Evolutionary conservation across 2,888 invertebrate species (phyloP).

Genomic region (Andrena marginata): DNA sequence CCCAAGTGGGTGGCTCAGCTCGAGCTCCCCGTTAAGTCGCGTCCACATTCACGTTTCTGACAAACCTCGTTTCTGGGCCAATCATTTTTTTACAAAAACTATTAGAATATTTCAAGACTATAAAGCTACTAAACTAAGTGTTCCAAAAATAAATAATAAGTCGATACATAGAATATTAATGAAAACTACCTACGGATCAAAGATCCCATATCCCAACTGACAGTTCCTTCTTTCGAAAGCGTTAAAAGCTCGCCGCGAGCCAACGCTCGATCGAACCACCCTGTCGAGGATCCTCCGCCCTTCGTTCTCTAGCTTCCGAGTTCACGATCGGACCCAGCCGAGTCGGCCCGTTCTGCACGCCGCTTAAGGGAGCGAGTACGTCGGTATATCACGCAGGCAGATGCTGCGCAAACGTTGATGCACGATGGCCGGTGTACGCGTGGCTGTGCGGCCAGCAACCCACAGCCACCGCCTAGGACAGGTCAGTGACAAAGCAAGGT

Average conservation of each 20-base stretch:
- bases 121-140: too few species aligned
- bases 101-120: too few species aligned
- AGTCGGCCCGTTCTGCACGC: constrained; percentile 20
- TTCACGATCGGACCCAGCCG: constrained; percentile 11
- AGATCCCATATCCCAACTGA: neutral
- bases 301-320: constrained; percentile 13
- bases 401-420: constrained; percentile 31
- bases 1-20: constrained; percentile 49
- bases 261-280: too few species aligned
- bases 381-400: constrained; percentile 39
- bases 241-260: neutral
- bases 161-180: too few species aligned
- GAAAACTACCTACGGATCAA: neutral
- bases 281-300: too few species aligned
- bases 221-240: neutral
- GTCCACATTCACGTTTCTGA: constrained; percentile 3
- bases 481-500: constrained; percentile 85
- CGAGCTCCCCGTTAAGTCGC: neutral
- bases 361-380: constrained; percentile 30
- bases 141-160: too few species aligned
- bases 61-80: neutral
- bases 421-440: constrained; percentile 37
- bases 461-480: constrained; percentile 80
- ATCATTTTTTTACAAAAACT: neutral
- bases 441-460: constrained; percentile 63